phyloP scores from a whole-genome alignment of 2,888 invertebrate genomes.

The Aelia acuminata region DNA sequence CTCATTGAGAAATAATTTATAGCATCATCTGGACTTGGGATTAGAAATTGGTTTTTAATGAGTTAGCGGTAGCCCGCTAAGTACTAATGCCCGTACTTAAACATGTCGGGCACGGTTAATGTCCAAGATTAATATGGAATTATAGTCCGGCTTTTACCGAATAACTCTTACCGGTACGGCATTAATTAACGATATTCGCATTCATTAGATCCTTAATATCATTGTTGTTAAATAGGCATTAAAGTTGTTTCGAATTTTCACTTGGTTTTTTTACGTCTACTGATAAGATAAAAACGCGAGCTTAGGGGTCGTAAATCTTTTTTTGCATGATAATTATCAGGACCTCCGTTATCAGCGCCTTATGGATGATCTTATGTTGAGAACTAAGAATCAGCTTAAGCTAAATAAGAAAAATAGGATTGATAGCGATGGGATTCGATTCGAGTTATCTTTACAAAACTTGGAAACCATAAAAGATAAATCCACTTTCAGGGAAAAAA shows the following conservation, averaged over 20 bases:
- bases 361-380: too few relatives aligned
- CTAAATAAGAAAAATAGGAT: too few relatives aligned
- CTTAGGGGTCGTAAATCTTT: too few relatives aligned
- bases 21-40: not conserved
- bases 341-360: too few relatives aligned
- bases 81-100: not conserved
- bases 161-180: not conserved
- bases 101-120: not conserved
- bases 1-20: slow-evolving; percentile 1
- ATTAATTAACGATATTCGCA: not conserved
- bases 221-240: not conserved
- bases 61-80: not conserved
- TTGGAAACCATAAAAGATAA: too few relatives aligned
- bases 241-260: not conserved
- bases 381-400: too few relatives aligned
- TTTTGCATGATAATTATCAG: too few relatives aligned
- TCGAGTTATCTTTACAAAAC: too few relatives aligned
- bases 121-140: not conserved
- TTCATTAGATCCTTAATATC: not conserved
- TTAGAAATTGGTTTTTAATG: not conserved
- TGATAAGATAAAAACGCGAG: too few relatives aligned
- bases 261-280: too few relatives aligned
- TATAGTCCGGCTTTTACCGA: not conserved
- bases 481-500: too few relatives aligned
- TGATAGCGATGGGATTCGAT: too few relatives aligned